phyloP scores from a whole-genome alignment of 2,888 invertebrate genomes.

The Clepsis dumicolana region DNA sequence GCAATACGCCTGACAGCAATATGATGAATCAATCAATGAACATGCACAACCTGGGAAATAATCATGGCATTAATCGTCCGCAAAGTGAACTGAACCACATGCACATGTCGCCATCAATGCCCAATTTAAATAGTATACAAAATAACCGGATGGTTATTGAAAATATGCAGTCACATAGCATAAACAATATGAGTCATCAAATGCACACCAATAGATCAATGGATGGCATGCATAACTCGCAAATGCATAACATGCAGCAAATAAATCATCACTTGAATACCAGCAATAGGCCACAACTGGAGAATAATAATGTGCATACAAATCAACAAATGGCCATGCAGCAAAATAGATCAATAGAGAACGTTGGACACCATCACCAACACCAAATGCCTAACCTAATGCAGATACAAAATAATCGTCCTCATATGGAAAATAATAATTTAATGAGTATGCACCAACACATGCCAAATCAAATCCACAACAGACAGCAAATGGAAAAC shows the following conservation, averaged over 20 bases:
- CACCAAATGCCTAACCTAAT: conserved; percentile 80
- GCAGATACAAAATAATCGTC: conserved; percentile 78
- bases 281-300: conserved; percentile 69
- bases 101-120: conserved; percentile 76
- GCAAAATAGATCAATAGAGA: conserved; percentile 77
- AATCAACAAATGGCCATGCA: conserved; percentile 78
- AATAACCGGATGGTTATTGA: conserved; percentile 81
- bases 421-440: conserved; percentile 74
- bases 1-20: conserved; percentile 73
- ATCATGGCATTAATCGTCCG: conserved; percentile 70
- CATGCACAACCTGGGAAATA: conserved; percentile 72
- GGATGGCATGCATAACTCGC: conserved; percentile 76
- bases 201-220: conserved; percentile 77
- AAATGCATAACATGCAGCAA: conserved; percentile 78
- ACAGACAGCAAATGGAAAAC: conserved; percentile 75
- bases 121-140: conserved; percentile 74
- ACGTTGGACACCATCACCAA: conserved; percentile 74
- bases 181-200: conserved; percentile 74
- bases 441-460: conserved; percentile 80
- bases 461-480: conserved; percentile 78
- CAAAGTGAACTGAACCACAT: conserved; percentile 78
- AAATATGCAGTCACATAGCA: conserved; percentile 74
- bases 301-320: conserved; percentile 75
- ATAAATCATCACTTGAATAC: conserved; percentile 76
- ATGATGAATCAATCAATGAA: conserved; percentile 77